Evolutionary conservation across 1,140 invertebrate species (phyloP).

Genomic region (Zaprionus gabonicus): DNA sequence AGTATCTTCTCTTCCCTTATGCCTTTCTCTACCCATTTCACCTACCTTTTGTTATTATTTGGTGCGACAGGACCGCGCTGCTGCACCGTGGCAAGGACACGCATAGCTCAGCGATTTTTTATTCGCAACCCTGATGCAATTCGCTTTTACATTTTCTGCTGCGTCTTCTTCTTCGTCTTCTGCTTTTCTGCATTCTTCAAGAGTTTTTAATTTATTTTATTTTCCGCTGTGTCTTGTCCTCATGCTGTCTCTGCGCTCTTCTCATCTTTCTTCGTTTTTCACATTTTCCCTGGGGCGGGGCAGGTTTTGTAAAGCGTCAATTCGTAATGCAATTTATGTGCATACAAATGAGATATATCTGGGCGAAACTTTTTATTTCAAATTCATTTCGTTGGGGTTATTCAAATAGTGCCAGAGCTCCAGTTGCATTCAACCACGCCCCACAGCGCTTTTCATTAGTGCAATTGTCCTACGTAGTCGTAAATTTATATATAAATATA

Average conservation of each 20-base stretch:
- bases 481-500: not conserved
- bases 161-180: slow-evolving; percentile 3
- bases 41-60: slow-evolving; percentile 37
- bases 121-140: slow-evolving; percentile 21
- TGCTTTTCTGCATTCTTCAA: slow-evolving; percentile 25
- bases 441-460: slow-evolving; percentile 24
- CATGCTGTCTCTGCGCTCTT: not conserved
- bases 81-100: slow-evolving; percentile 26
- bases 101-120: slow-evolving; percentile 50
- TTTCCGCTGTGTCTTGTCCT: slow-evolving; percentile 29
- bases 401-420: slow-evolving; percentile 30
- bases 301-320: slow-evolving; percentile 34
- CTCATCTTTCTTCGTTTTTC: slow-evolving; percentile 1
- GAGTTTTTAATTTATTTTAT: slow-evolving; percentile 57
- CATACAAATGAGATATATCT: slow-evolving; percentile 51
- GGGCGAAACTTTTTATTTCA: slow-evolving; percentile 35
- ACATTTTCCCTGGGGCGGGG: not conserved
- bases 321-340: slow-evolving; percentile 61
- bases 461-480: slow-evolving; percentile 6
- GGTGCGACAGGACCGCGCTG: slow-evolving; percentile 23
- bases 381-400: slow-evolving; percentile 38
- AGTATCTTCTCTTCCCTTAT: not conserved
- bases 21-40: not conserved
- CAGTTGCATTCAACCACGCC: not conserved
- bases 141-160: slow-evolving; percentile 38